Evolutionary conservation across 2,888 invertebrate genomes (phyloP), one percentile per base, ranked within the genome.

Genomic region (Acronicta alni): DNA sequence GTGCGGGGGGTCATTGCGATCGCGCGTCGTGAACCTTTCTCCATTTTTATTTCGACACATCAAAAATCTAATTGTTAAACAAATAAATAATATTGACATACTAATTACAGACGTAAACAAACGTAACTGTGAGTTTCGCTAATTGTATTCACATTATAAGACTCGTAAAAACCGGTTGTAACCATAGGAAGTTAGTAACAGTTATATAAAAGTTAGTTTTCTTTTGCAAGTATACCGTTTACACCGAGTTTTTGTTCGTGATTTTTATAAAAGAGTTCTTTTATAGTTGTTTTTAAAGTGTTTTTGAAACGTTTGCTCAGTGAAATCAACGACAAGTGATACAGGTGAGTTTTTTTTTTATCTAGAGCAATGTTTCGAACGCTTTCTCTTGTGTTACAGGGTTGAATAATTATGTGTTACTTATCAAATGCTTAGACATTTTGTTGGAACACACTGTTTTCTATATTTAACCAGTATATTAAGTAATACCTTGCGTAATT

Each of bases 201-300:
- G 91, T 91, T 90, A 91, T 84, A 90, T 91, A 90, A 91, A 90
- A 81, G 68, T 82, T 75, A 77, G 74, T 83, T 88, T 87, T 89
- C 88, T 85, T 89, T 89, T 77, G 83, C 89, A 84, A 84, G 83
- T 80, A 70, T 77, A 76, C 75, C 51, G 60, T 72, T 26, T 52
- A 67, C 44, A 30, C 23, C 65, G 57, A 76, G 77, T 75, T 78
- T 77, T 79, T 63, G 88, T 84, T 86, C 84, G 85, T 86, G 89
- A 57, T 68, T 83, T 75, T 74, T 78, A 77, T 76, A 63, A 80
- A 74, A 67, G 61, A 66, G 77, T 77, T 72, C 66, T 66, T 65
- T 48, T 67, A 80, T 85, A 80, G 73, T 82, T 79, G 54, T 70
- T 66, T 60, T 39, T 38, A 30, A 57, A 67, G 80, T 79, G 72